Conservation (phyloP, 2,113 vertebrate genomes). For the Pristiophorus japonicus region DNA sequence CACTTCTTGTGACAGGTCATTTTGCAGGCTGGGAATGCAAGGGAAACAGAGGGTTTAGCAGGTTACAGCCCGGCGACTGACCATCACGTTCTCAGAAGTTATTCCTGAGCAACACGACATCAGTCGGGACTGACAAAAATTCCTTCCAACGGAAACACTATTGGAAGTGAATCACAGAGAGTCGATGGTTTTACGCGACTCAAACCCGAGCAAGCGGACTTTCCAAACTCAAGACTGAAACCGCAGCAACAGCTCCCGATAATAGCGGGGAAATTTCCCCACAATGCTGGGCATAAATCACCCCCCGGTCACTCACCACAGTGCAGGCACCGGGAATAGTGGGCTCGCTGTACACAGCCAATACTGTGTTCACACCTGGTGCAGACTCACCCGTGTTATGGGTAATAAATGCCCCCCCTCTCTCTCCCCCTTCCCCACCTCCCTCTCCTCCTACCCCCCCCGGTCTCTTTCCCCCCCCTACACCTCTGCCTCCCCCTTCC, state of each 20-base stretch:
- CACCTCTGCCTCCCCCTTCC: no score
- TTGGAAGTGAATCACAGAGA: neutral
- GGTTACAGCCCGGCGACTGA: neutral
- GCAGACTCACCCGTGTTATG: neutral
- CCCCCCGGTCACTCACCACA: neutral
- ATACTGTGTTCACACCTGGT: neutral
- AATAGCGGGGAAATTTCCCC: neutral
- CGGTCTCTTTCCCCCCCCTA: no score
- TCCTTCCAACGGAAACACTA: neutral
- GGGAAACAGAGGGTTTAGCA: neutral
- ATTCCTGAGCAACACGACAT: neutral
- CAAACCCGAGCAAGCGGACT: neutral
- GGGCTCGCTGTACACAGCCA: neutral
- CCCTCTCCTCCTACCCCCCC: no score
- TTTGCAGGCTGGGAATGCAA: constrained; percentile 72
- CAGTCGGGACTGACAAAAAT: neutral
- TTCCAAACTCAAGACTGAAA: neutral
- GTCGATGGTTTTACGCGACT: neutral
- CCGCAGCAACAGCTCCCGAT: neutral
- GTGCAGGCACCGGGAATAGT: neutral
- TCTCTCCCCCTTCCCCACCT: no score
- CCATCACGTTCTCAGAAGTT: neutral
- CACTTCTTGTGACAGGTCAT: constrained; percentile 96
- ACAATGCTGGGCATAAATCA: neutral
- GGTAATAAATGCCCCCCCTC: neutral